Conservation (phyloP, 1,140 invertebrate species). For the Psix sp. region DNA sequence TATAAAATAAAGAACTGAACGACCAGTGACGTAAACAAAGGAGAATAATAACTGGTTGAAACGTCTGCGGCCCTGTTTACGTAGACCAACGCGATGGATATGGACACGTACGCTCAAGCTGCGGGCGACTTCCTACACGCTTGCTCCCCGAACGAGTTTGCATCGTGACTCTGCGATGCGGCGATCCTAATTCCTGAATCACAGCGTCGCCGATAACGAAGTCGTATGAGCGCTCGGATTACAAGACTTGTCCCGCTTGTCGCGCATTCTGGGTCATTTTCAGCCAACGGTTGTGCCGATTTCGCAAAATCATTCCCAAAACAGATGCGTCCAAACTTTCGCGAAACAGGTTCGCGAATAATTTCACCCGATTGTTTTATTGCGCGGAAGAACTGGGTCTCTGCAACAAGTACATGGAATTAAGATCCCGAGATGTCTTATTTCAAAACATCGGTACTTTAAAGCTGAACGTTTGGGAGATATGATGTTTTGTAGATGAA, state of each 20-base stretch:
- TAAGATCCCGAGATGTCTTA: too few species aligned
- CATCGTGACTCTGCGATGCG: conserved; percentile 18
- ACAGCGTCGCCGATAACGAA: conserved; percentile 58
- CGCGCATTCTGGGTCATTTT: conserved; percentile 61
- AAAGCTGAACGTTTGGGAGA: too few species aligned
- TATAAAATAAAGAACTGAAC: too few species aligned
- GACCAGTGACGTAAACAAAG: too few species aligned
- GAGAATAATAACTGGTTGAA: too few species aligned
- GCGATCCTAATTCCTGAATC: conserved; percentile 62
- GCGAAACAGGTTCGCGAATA: too few species aligned
- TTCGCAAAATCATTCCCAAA: conserved; percentile 50
- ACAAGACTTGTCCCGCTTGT: conserved; percentile 49
- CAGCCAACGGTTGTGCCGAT: conserved; percentile 44
- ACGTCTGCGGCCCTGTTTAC: too few species aligned
- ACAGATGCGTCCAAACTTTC: conserved; percentile 35
- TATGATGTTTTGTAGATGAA: too few species aligned
- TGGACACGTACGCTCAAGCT: conserved; percentile 1
- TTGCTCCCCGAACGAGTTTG: conserved; percentile 32
- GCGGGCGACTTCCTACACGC: conserved; percentile 28
- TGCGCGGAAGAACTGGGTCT: too few species aligned
- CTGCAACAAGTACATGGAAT: too few species aligned
- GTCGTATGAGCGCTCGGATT: conserved; percentile 57
- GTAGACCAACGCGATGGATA: not conserved
- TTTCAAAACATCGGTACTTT: too few species aligned
- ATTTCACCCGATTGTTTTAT: too few species aligned